phyloP scores from a whole-genome alignment of 2,797 vertebrate species.

The Cephalopachus bancanus region DNA sequence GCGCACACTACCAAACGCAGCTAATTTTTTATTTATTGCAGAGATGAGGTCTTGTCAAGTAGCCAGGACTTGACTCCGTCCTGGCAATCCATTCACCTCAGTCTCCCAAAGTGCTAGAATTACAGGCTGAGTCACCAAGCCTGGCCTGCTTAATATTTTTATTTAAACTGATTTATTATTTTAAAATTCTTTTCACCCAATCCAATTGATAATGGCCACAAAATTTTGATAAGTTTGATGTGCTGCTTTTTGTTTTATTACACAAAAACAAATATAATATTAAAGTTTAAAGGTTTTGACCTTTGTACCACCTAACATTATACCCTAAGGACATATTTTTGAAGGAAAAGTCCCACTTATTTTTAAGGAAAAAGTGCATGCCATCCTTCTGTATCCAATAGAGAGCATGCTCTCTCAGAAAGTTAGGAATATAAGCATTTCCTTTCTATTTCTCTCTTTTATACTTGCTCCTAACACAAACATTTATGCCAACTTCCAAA shows the following conservation, averaged over 20 bases:
- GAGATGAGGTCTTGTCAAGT: not conserved
- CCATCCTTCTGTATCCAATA: not conserved
- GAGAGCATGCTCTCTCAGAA: not conserved
- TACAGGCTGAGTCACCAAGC: not conserved
- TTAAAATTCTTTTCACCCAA: not conserved
- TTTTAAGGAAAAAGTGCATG: no score
- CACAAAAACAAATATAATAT: not conserved
- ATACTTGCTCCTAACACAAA: slow-evolving; percentile 33
- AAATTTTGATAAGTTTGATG: not conserved
- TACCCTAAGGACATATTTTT: not conserved
- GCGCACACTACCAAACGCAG: not conserved
- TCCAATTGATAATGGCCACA: not conserved
- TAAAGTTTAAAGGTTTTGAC: not conserved
- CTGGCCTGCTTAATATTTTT: slow-evolving; percentile 15
- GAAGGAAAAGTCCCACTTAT: not conserved
- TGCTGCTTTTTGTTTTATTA: slow-evolving; percentile 43
- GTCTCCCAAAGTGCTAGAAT: not conserved
- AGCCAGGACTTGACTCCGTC: not conserved
- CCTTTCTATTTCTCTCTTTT: slow-evolving; percentile 46
- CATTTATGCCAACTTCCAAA: not conserved
- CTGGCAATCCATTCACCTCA: not conserved
- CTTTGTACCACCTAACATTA: slow-evolving; percentile 7
- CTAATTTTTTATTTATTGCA: not conserved
- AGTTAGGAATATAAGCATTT: not conserved
- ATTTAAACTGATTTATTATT: slow-evolving; percentile 9